A percentile compares a stretch with the other conserved stretches of the same genome.
phyloP scores from a whole-genome alignment of 2,888 invertebrate genomes.

The Deroplatys truncata region DNA sequence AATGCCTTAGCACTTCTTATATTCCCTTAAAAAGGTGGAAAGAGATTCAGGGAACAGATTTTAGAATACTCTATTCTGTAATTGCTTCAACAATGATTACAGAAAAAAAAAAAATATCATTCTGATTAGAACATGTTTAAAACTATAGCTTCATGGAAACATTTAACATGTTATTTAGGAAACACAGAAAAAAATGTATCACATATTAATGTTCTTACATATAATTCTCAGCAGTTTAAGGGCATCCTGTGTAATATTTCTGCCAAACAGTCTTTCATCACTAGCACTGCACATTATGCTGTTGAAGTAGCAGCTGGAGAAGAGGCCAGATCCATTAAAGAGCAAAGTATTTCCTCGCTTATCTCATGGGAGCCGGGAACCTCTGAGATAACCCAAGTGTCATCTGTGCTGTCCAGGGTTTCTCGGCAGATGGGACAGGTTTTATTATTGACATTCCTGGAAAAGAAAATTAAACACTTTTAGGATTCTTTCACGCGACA shows the following conservation, averaged over 20 bases:
- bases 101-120: no score
- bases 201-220: neutral
- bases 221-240: neutral
- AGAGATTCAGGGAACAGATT: no score
- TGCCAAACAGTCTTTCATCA: neutral
- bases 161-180: neutral
- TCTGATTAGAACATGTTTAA: neutral
- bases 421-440: constrained; percentile 68
- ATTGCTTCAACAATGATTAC: no score
- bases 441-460: constrained; percentile 63
- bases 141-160: neutral
- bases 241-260: no score
- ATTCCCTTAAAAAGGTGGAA: no score
- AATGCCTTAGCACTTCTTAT: no score
- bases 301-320: neutral
- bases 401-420: constrained; percentile 57
- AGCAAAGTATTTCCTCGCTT: constrained; percentile 49
- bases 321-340: constrained; percentile 42
- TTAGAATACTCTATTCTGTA: no score
- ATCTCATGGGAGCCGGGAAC: constrained; percentile 57
- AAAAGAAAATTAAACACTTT: constrained; percentile 32
- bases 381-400: constrained; percentile 62
- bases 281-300: neutral
- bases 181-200: neutral
- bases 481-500: neutral